A percentile compares a stretch with the other conserved stretches of the same genome.
These are phyloP conservation scores for Bacillus rossius DNA, from an alignment of 1,140 invertebrate genomes.

Conservation along the genomic window DNA sequence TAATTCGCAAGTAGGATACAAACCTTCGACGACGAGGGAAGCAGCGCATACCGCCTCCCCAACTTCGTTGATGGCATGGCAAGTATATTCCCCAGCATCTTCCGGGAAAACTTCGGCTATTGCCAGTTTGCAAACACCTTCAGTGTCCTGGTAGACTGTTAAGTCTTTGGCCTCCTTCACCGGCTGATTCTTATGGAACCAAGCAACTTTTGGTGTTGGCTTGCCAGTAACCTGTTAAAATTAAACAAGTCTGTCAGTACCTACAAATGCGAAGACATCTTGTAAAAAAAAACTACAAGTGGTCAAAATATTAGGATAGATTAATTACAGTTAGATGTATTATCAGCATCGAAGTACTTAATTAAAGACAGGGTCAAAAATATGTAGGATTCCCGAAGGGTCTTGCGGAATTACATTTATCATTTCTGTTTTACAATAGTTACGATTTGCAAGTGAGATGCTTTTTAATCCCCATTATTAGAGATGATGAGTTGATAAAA, in stretches of 20 bases:
- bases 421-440: too few species aligned
- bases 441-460: too few species aligned
- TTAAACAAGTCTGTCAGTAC: not conserved
- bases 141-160: slow-evolving; percentile 62
- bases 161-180: slow-evolving; percentile 76
- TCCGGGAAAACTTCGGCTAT: slow-evolving; percentile 93
- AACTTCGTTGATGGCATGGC: slow-evolving; percentile 74
- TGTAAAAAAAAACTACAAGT: not conserved
- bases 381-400: too few species aligned
- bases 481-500: too few species aligned
- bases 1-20: slow-evolving; percentile 18
- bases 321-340: too few species aligned
- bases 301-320: too few species aligned
- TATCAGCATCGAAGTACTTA: too few species aligned
- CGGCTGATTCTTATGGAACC: slow-evolving; percentile 69
- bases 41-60: slow-evolving; percentile 79
- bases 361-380: too few species aligned
- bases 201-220: slow-evolving; percentile 74
- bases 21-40: slow-evolving; percentile 78
- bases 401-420: too few species aligned
- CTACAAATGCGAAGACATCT: not conserved
- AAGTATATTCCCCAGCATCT: slow-evolving; percentile 84
- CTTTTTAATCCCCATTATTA: too few species aligned
- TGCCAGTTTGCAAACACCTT: slow-evolving; percentile 74
- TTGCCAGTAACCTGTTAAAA: slow-evolving; percentile 53